Percentiles rank a stretch among this genome's conserved stretches.
Evolutionary conservation across 37 sponge, comb jelly and placozoan species (phyloP).

Genomic region (Spongilla lacustris): DNA sequence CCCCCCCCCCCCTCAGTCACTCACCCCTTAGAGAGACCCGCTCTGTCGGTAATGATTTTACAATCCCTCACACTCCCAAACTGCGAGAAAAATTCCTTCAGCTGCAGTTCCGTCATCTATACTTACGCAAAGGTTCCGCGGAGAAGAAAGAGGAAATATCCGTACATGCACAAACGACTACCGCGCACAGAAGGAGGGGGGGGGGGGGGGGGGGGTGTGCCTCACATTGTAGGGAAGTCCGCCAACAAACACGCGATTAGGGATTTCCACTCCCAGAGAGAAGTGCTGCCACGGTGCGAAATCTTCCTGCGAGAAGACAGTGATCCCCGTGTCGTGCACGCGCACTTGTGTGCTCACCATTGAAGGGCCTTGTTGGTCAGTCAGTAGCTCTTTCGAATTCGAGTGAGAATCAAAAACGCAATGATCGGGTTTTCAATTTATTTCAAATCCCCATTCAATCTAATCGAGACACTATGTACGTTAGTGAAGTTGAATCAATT

Average conservation of each 20-base stretch:
- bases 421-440: neutral
- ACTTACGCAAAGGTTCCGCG: neutral
- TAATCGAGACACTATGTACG: neutral
- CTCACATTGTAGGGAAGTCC: conserved; percentile 83
- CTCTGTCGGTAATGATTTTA: conserved; percentile 83
- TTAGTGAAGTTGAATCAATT: no score
- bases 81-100: conserved; percentile 69
- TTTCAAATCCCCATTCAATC: neutral
- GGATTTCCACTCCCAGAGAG: conserved; percentile 77
- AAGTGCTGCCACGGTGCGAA: neutral
- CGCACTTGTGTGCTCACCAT: neutral
- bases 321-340: neutral
- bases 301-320: neutral
- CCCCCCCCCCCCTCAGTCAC: conserved; percentile 8
- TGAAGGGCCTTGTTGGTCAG: neutral
- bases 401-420: neutral
- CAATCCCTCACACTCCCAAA: conserved; percentile 81
- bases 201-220: neutral
- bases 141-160: no score
- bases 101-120: conserved; percentile 82
- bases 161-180: neutral
- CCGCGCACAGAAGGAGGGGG: neutral
- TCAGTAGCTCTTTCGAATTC: neutral
- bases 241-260: conserved; percentile 85
- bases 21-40: conserved; percentile 83